phyloP scores from a whole-genome alignment of 2,888 invertebrate genomes.

The Lamellibrachia columna region DNA sequence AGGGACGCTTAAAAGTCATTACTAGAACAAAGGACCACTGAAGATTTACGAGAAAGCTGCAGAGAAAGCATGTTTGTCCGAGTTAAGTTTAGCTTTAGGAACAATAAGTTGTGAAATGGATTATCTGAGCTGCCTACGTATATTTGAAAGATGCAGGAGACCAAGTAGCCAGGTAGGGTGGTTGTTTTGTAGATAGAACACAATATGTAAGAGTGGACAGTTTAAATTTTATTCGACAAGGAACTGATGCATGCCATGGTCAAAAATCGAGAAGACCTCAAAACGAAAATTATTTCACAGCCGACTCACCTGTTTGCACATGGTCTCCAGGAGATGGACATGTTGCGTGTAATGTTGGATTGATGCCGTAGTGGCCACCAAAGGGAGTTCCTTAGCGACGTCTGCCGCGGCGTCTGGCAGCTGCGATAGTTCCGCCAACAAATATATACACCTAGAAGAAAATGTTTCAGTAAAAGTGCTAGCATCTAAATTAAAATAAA shows the following conservation, averaged over 20 bases:
- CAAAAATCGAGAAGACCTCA: neutral
- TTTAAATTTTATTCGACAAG: neutral
- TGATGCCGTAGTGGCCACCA: slow-evolving; percentile 51
- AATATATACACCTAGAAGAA: slow-evolving; percentile 65
- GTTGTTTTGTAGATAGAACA: no score
- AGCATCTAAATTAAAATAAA: neutral
- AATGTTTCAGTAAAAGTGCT: slow-evolving; percentile 27
- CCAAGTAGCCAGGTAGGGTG: no score
- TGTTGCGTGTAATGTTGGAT: slow-evolving; percentile 68
- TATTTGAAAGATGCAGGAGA: no score
- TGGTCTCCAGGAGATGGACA: slow-evolving; percentile 67
- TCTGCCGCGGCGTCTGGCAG: slow-evolving; percentile 56
- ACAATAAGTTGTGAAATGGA: no score
- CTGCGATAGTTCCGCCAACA: slow-evolving; percentile 67
- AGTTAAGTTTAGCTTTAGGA: no score
- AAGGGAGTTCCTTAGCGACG: slow-evolving; percentile 63
- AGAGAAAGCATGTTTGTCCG: neutral
- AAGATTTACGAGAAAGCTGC: neutral
- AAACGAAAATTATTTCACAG: neutral
- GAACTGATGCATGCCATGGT: neutral
- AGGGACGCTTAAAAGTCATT: no score
- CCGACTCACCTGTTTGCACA: slow-evolving; percentile 67
- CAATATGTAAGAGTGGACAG: no score
- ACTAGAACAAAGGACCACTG: neutral
- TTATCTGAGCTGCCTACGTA: no score